Percentiles rank a stretch among this genome's conserved stretches.
phyloP scores from a whole-genome alignment of 2,888 invertebrate species.

The Drosophila fulvimacula region DNA sequence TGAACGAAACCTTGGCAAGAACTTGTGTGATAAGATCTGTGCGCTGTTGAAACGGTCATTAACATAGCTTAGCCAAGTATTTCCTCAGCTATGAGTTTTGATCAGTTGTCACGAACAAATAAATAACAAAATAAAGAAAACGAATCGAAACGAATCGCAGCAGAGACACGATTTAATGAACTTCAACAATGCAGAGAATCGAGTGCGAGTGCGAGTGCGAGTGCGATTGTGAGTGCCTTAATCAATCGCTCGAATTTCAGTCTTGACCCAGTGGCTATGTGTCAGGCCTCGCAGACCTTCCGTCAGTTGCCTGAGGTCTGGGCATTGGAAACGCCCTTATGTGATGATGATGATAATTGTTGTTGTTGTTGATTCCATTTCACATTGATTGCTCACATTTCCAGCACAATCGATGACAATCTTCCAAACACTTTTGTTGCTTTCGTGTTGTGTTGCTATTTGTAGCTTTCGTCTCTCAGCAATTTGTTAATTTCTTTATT shows the following conservation, averaged over 20 bases:
- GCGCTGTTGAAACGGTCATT: not conserved
- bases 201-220: slow-evolving; percentile 20
- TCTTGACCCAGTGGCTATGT: slow-evolving; percentile 69
- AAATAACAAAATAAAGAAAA: slow-evolving; percentile 28
- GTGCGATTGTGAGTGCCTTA: slow-evolving; percentile 51
- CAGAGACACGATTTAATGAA: slow-evolving; percentile 60
- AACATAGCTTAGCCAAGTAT: slow-evolving; percentile 5
- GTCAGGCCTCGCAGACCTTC: slow-evolving; percentile 19
- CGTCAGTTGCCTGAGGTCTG: slow-evolving; percentile 7
- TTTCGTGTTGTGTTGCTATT: slow-evolving; percentile 36
- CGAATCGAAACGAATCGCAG: slow-evolving; percentile 48
- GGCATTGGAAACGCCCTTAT: slow-evolving; percentile 54
- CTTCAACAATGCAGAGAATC: slow-evolving; percentile 35
- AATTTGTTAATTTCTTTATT: slow-evolving; percentile 82
- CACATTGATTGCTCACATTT: slow-evolving; percentile 53
- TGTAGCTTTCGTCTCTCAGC: slow-evolving; percentile 42
- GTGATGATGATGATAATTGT: slow-evolving; percentile 10
- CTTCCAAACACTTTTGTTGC: slow-evolving; percentile 67
- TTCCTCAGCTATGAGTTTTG: slow-evolving; percentile 23
- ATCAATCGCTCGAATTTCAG: slow-evolving; percentile 75
- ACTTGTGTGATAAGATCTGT: not conserved
- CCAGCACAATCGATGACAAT: slow-evolving; percentile 65
- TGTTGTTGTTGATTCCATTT: slow-evolving; percentile 28
- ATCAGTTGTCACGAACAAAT: slow-evolving; percentile 59
- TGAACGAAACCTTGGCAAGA: not conserved